Evolutionary conservation across 2,888 invertebrate genomes (phyloP).

Genomic region (Sesia apiformis): DNA sequence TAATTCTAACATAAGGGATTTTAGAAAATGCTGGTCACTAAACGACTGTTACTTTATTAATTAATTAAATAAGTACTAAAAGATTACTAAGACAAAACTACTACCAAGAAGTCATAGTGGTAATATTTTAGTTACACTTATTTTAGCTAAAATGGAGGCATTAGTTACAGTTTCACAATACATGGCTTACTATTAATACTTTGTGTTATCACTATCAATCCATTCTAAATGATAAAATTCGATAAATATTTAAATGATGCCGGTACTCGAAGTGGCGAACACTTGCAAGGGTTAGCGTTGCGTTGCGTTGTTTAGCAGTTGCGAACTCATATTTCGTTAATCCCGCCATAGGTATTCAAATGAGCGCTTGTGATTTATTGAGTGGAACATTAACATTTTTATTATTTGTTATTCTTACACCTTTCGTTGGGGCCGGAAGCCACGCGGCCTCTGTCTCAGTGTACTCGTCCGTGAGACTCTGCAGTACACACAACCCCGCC

Average conservation of each 20-base stretch:
- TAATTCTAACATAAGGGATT: too few relatives aligned
- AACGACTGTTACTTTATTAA: too few relatives aligned
- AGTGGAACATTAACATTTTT: slow-evolving; percentile 76
- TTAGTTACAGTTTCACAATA: too few relatives aligned
- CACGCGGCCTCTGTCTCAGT: slow-evolving; percentile 70
- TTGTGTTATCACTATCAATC: too few relatives aligned
- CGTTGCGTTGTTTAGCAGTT: slow-evolving; percentile 40
- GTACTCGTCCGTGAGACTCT: slow-evolving; percentile 68
- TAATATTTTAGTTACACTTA: too few relatives aligned
- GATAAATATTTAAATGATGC: slow-evolving; percentile 39
- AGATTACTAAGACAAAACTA: too few relatives aligned
- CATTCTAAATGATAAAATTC: too few relatives aligned
- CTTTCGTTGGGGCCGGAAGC: slow-evolving; percentile 69
- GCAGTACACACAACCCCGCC: slow-evolving; percentile 42
- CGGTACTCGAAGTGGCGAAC: slow-evolving; percentile 21
- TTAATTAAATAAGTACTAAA: too few relatives aligned
- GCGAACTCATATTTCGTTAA: slow-evolving; percentile 64
- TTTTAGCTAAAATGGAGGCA: too few relatives aligned
- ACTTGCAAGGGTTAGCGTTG: slow-evolving; percentile 21
- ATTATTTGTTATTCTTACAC: slow-evolving; percentile 76
- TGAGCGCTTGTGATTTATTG: slow-evolving; percentile 74
- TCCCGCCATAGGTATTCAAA: slow-evolving; percentile 70
- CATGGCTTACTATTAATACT: too few relatives aligned
- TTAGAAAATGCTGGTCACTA: too few relatives aligned
- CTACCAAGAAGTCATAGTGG: too few relatives aligned